These are phyloP conservation scores for Synanthedon formicaeformis DNA, from an alignment of 2,888 invertebrate genomes.

Conservation along the genomic window DNA sequence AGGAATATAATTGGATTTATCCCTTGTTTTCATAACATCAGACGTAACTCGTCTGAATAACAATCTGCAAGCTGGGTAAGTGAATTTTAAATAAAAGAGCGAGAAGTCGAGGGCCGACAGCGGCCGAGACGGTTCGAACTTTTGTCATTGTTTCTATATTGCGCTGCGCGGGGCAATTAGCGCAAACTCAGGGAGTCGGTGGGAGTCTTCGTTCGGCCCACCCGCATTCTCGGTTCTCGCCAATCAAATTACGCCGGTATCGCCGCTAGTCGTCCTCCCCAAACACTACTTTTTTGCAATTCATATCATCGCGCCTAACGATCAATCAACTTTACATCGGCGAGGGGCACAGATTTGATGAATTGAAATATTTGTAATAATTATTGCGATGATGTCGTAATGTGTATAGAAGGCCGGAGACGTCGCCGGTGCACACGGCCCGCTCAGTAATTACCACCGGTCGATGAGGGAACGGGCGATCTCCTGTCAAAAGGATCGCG, in stretches of 20 bases:
- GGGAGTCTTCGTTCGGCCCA: conserved; percentile 29
- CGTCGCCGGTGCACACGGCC: conserved; percentile 59
- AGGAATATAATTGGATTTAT: conserved; percentile 49
- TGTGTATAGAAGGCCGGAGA: conserved; percentile 34
- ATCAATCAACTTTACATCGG: conserved; percentile 3
- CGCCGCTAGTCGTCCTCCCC: conserved; percentile 28
- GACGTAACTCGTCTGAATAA: conserved; percentile 48
- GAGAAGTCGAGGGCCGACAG: conserved; percentile 43
- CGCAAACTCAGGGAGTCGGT: conserved; percentile 29
- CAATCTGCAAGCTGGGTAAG: conserved; percentile 60
- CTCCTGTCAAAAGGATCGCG: conserved; percentile 67
- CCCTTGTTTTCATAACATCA: conserved; percentile 44
- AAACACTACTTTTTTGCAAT: conserved; percentile 12
- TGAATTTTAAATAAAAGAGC: conserved; percentile 67
- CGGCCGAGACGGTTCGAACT: conserved; percentile 48
- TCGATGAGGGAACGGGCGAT: conserved; percentile 45
- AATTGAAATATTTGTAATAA: background rate
- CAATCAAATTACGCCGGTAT: conserved; percentile 56
- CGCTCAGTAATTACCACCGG: conserved; percentile 56
- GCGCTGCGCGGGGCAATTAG: conserved; percentile 65
- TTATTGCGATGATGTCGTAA: background rate
- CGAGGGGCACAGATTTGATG: background rate
- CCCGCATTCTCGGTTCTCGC: conserved; percentile 26
- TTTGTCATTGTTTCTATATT: conserved; percentile 69
- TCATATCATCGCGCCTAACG: too few relatives aligned